Base-by-base conservation (phyloP, 2,888 invertebrate species). In the Cotesia congregata region DNA sequence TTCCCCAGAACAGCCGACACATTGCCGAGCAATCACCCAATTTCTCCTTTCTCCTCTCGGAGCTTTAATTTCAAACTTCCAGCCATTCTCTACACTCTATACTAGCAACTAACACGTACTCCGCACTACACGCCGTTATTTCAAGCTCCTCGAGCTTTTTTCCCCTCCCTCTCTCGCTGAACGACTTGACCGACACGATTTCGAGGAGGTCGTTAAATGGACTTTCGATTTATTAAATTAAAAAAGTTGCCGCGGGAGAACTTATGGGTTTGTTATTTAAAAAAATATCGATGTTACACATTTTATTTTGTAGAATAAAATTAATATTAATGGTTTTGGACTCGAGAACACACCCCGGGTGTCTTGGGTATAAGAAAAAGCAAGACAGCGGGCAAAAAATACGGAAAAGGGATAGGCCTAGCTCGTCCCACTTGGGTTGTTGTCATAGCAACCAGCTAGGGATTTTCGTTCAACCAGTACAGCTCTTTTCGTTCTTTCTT, bases 381-480 rank as follows among this genome's bases (percentile, higher is more conserved):
- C 1, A 72, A 70, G 38, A 60, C 5, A 72, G 30, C 15, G 4
- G 30, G 12, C 40, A 41, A 64, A 60, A 70, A 80, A 78, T 79
- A 30, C 30, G 30, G 30, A 79, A 77, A 80, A 81, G 81, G 80
- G 81, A 79, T 77, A 80, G 77, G 78, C 78, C 78, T 74, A 41
- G 62, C 64, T 78, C 80, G 82, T 81, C 82, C 80, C 82, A 81
- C 68, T 77, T 80, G 12, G 50, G 12, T 61, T 81, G 85, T 85
- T 80, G 82, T 81, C 84, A 85, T 85, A 80, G 84, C 81, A 85
- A 85, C 85, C 79, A 80, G 50, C 50, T 83, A 83, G 83, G 85
- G 80, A 80, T 80, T 81, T 75, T 85, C 81, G 50, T 50, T 50
- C 50, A 50, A 12, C 12, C 50, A 50, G 50, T 50, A 50, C 50